A percentile compares a stretch with the other conserved stretches of the same genome.
Conservation (phyloP, 2,113 vertebrate species). For the Cervus canadensis region DNA sequence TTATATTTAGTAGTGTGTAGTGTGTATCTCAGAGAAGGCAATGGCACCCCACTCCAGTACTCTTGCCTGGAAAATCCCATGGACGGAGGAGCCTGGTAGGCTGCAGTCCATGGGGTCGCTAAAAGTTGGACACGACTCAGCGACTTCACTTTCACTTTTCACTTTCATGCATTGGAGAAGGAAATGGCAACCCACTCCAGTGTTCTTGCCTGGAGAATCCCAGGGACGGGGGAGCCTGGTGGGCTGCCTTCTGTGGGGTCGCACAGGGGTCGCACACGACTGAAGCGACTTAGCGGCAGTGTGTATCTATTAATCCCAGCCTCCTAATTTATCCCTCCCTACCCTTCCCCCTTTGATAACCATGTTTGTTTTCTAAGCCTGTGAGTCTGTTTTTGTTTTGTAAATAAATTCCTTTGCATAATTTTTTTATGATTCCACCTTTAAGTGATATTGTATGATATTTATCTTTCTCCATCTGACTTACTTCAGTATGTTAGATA, state of each 20-base stretch:
- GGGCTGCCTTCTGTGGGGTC: too few species aligned
- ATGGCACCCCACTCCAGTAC: too few species aligned
- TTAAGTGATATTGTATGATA: neutral
- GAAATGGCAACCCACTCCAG: too few species aligned
- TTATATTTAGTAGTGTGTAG: neutral
- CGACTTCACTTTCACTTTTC: too few species aligned
- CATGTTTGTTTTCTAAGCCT: neutral
- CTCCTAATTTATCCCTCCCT: neutral
- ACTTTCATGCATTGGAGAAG: too few species aligned
- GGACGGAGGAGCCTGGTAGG: too few species aligned
- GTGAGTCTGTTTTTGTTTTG: neutral
- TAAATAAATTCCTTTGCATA: neutral
- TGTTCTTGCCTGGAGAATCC: too few species aligned
- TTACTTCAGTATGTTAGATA: neutral
- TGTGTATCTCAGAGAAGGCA: neutral
- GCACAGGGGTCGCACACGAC: too few species aligned
- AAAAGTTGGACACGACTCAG: too few species aligned
- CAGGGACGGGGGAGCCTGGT: too few species aligned
- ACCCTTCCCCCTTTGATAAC: neutral
- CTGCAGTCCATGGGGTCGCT: too few species aligned
- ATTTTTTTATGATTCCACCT: neutral
- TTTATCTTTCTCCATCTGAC: neutral
- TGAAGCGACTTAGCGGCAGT: neutral
- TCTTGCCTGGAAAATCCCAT: too few species aligned
- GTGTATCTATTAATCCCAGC: neutral